Evolutionary conservation across 2,797 vertebrate species (phyloP).

Genomic region (Enteromius mattozi): DNA sequence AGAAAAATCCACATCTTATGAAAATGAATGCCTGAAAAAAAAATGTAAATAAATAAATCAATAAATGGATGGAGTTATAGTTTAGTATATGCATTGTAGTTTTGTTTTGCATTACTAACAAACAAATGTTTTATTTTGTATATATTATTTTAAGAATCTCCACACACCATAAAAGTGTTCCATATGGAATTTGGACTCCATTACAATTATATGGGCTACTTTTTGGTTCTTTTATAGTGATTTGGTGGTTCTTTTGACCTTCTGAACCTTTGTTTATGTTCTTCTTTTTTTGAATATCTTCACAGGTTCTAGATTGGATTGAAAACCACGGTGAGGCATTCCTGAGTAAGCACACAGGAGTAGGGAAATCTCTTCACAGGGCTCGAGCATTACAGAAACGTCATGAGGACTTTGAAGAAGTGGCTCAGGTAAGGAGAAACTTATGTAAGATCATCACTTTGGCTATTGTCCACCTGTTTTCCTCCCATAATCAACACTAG

Average conservation of each 20-base stretch:
- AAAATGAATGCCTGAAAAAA: no score
- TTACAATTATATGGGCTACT: background rate
- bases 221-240: background rate
- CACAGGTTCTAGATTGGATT: slow-evolving; percentile 95
- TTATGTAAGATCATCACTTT: background rate
- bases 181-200: background rate
- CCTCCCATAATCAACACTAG: background rate
- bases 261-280: background rate
- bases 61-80: background rate
- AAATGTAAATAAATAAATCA: no score
- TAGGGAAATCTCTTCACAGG: slow-evolving; percentile 94
- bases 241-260: background rate
- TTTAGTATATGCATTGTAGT: no score
- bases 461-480: slow-evolving; percentile 29
- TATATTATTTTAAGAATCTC: no score
- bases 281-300: slow-evolving; percentile 17
- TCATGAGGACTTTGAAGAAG: slow-evolving; percentile 97
- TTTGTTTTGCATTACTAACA: background rate
- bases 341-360: slow-evolving; percentile 95
- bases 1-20: no score
- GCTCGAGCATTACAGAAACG: slow-evolving; percentile 95
- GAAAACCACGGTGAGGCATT: slow-evolving; percentile 98
- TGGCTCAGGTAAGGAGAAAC: slow-evolving; percentile 87
- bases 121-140: background rate
- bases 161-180: no score